Evolutionary conservation across 2,888 invertebrate genomes (phyloP).

Genomic region (Nebria brevicollis): DNA sequence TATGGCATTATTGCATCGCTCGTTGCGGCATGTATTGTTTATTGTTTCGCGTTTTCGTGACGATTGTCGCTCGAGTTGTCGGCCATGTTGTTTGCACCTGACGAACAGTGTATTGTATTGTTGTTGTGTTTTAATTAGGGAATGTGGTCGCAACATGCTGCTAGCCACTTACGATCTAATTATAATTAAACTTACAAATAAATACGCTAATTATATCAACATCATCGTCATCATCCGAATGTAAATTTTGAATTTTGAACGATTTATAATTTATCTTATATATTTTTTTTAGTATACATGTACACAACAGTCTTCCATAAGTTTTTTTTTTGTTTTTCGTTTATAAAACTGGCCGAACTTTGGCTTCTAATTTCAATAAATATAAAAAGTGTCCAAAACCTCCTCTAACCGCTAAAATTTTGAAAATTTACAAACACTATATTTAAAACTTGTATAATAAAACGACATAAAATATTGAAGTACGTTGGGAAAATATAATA

Average conservation of each 20-base stretch:
- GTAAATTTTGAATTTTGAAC: conserved; percentile 62
- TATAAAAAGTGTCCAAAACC: conserved; percentile 61
- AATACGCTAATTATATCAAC: conserved; percentile 30
- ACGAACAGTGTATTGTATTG: neutral
- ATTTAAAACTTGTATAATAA: conserved; percentile 47
- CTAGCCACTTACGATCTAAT: conserved; percentile 33
- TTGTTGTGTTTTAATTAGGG: conserved; percentile 17
- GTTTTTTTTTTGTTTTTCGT: conserved; percentile 56
- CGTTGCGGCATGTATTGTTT: conserved; percentile 13
- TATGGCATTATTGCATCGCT: conserved; percentile 54
- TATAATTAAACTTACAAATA: conserved; percentile 30
- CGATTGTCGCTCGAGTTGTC: conserved; percentile 26
- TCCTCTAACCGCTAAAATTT: conserved; percentile 59
- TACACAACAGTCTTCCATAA: conserved; percentile 71
- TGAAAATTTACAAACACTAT: conserved; percentile 57
- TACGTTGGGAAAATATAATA: conserved; percentile 47
- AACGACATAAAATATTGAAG: conserved; percentile 46
- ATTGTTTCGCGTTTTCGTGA: neutral
- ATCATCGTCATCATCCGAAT: conserved; percentile 25
- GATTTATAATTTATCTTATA: conserved; percentile 50
- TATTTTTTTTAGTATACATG: conserved; percentile 64
- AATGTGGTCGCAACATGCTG: conserved; percentile 19
- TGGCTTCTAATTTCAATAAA: conserved; percentile 57
- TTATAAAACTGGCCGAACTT: conserved; percentile 73
- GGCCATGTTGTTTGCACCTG: neutral